Conservation (phyloP, 2,797 vertebrate genomes). For the Acanthurus leucopareius region DNA sequence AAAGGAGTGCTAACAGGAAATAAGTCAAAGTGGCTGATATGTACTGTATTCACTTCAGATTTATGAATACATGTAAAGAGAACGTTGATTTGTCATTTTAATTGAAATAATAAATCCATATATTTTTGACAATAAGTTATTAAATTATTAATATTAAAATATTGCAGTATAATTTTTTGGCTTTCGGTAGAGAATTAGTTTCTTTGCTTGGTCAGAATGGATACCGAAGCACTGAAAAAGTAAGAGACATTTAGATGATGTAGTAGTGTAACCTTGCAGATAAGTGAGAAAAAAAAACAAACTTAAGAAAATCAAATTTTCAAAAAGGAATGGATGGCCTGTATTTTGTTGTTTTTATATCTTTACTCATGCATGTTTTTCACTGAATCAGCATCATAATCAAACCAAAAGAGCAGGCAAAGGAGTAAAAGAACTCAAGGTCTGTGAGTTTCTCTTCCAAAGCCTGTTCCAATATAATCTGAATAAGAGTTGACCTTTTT, state of each 20-base stretch:
- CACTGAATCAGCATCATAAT: neutral
- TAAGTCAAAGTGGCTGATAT: conserved; percentile 21
- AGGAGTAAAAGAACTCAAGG: neutral
- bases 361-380: neutral
- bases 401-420: neutral
- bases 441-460: neutral
- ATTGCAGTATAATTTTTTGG: conserved; percentile 4
- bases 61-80: conserved; percentile 16
- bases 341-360: neutral
- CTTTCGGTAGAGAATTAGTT: neutral
- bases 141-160: neutral
- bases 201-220: neutral
- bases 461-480: neutral
- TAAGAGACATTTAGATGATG: neutral
- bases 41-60: conserved; percentile 1
- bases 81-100: neutral
- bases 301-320: neutral
- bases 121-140: neutral
- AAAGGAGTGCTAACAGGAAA: conserved; percentile 34
- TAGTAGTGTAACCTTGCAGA: neutral
- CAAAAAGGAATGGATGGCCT: neutral
- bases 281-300: neutral
- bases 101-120: conserved; percentile 16
- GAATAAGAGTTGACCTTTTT: neutral
- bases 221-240: neutral